phyloP scores from a whole-genome alignment of 2,888 invertebrate genomes.

The Villa cingulata region DNA sequence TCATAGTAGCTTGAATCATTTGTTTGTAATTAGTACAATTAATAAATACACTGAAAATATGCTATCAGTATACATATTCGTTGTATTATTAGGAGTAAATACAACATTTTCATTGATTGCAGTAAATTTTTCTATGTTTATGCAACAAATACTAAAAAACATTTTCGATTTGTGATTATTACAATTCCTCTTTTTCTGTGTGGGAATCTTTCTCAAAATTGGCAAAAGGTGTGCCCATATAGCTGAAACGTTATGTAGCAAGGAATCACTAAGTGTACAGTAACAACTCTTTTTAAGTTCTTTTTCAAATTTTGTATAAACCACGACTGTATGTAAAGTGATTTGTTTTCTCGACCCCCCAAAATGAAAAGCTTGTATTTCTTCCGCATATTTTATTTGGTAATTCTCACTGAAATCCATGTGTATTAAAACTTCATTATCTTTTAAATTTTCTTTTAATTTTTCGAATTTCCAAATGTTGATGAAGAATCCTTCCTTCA shows the following conservation, averaged over 20 bases:
- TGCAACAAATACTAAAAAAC: no score
- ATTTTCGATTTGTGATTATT: no score
- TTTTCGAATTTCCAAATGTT: no score
- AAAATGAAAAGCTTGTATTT: constrained; percentile 1
- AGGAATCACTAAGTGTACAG: neutral
- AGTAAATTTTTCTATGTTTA: no score
- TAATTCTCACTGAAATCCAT: constrained; percentile 5
- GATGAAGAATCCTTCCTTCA: no score
- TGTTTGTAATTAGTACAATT: no score
- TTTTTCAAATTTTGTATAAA: neutral
- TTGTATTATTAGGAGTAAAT: no score
- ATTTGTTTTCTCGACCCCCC: neutral
- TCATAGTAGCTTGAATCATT: no score
- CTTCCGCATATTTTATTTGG: neutral
- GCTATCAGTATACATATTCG: no score
- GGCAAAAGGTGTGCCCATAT: neutral
- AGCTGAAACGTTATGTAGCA: neutral
- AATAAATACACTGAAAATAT: no score
- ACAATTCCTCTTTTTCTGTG: no score
- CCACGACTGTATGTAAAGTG: neutral
- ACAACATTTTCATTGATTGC: no score
- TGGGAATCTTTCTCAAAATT: neutral
- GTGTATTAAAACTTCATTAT: constrained; percentile 1
- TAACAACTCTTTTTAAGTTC: neutral
- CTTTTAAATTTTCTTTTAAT: neutral